Percentiles rank a stretch among this genome's conserved stretches.
These are phyloP conservation scores for Noctua janthe DNA, from an alignment of 2,888 invertebrate species.

Conservation along the genomic window DNA sequence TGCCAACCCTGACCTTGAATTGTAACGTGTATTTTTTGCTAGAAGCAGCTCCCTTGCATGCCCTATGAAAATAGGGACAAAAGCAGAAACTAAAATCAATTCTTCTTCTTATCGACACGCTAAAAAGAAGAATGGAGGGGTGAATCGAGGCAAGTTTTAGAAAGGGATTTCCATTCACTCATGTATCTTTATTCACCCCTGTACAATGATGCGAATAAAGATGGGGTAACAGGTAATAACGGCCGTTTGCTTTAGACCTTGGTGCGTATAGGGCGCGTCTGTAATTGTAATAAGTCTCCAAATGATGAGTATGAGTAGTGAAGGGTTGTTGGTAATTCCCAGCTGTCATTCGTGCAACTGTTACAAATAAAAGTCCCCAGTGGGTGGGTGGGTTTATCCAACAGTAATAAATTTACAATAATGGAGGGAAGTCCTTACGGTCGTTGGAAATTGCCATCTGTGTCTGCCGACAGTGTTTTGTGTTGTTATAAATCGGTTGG, in stretches of 20 bases:
- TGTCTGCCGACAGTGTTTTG: background rate
- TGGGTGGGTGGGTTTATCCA: background rate
- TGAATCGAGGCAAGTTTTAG: background rate
- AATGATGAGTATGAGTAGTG: background rate
- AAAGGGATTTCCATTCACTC: background rate
- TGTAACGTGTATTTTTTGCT: slow-evolving; percentile 3
- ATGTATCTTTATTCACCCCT: background rate
- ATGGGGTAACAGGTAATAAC: background rate
- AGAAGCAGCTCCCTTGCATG: background rate
- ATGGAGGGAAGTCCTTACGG: too few relatives aligned
- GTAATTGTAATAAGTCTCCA: background rate
- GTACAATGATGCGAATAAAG: background rate
- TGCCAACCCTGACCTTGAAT: slow-evolving; percentile 5
- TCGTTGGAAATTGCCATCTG: background rate
- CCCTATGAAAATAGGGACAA: background rate
- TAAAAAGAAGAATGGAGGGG: too few relatives aligned
- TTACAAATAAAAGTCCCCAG: background rate
- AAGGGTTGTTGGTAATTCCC: background rate
- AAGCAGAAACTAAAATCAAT: background rate
- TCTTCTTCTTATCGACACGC: too few relatives aligned
- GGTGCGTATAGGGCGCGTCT: background rate
- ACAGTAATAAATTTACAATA: background rate
- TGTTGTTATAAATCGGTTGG: background rate
- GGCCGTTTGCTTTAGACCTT: background rate
- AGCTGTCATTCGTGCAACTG: background rate